Conservation (phyloP, 2,888 invertebrate species). For the Oscheius sp. region DNA sequence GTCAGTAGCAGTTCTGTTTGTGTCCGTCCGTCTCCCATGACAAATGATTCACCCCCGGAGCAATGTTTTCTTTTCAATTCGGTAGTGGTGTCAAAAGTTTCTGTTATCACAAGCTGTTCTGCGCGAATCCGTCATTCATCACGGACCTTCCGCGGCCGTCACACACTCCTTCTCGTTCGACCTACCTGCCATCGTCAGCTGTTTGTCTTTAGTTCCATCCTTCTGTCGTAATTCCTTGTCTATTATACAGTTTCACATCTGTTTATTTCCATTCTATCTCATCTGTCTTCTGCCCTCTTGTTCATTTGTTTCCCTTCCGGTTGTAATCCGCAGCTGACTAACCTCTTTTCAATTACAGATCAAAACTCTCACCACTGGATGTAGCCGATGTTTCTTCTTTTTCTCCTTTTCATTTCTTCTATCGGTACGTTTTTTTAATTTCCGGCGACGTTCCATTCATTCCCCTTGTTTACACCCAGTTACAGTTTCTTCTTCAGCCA, state of each 20-base stretch:
- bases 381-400: not conserved
- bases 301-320: not conserved
- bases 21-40: not conserved
- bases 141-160: not conserved
- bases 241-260: not conserved
- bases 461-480: not conserved
- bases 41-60: not conserved
- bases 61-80: not conserved
- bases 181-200: not conserved
- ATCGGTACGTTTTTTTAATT: not conserved
- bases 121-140: conserved; percentile 16
- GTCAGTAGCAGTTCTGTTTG: too few relatives aligned
- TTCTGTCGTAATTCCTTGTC: not conserved
- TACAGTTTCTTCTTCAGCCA: not conserved
- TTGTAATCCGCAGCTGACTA: not conserved
- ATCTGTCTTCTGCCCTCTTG: not conserved
- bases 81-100: conserved; percentile 6
- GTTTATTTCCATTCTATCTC: not conserved
- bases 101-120: conserved; percentile 13
- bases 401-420: not conserved
- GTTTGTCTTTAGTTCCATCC: not conserved
- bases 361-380: not conserved
- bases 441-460: not conserved
- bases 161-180: not conserved
- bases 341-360: not conserved